A percentile compares a stretch with the other conserved stretches of the same genome.
Conservation (phyloP, 2,113 vertebrate genomes). For the Odocoileus virginianus region DNA sequence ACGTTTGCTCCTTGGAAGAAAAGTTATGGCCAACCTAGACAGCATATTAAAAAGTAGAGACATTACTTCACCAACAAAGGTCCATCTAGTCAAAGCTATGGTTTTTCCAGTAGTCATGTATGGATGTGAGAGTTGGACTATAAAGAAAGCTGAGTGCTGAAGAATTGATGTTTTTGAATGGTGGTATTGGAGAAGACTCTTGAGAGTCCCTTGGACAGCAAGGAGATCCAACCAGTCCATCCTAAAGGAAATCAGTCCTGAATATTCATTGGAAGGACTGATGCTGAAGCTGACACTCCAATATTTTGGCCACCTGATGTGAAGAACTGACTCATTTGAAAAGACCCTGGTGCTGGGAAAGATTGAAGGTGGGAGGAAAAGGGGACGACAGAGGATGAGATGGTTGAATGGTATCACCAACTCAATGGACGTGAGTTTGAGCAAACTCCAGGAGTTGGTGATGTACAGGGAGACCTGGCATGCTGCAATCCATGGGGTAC, state of each 20-base stretch:
- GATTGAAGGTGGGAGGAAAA: neutral
- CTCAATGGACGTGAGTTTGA: neutral
- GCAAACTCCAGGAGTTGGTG: neutral
- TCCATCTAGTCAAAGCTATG: neutral
- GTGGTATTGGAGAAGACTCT: neutral
- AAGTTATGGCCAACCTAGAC: neutral
- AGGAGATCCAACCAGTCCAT: neutral
- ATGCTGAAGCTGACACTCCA: neutral
- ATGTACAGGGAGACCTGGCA: neutral
- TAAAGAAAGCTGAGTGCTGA: rapidly evolving
- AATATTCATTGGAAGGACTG: neutral
- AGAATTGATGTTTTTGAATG: neutral
- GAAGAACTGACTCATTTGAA: neutral
- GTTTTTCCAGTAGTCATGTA: neutral
- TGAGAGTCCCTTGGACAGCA: neutral
- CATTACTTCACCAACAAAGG: neutral
- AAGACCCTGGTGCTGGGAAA: neutral
- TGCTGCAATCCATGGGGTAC: neutral
- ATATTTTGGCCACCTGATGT: neutral
- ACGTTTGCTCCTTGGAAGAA: neutral
- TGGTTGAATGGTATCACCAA: neutral
- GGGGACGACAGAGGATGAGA: neutral
- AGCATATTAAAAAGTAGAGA: neutral
- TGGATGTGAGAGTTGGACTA: neutral
- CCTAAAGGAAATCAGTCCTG: neutral